Base-by-base conservation (phyloP, 2,888 invertebrate species). In the Patella pellucida region DNA sequence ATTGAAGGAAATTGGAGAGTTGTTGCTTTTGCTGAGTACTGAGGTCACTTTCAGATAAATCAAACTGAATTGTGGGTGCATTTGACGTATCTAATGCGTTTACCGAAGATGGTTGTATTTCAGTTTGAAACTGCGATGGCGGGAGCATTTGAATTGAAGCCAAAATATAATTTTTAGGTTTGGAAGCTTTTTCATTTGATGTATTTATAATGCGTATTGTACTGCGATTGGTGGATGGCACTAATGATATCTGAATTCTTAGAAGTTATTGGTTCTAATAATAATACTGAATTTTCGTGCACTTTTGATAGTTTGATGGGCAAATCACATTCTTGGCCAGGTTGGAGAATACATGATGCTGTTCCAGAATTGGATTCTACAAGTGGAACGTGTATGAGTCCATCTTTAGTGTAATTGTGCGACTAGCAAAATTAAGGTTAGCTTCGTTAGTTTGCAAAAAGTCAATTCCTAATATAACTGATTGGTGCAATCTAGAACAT, bases 171-270 rank as follows among this genome's bases (percentile, higher is more conserved):
- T 76, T 72, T 31, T 54, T 56, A 16, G 71, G 73, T 27, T 79
- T 68, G 52, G 68, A 71, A 41, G 78, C 69, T 41, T 75, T 52
- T 14, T n/a, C 41, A 67, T 75, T 56, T 51, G 68, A 77, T 23
- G 79, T 78, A 31, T 79, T 79, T 56, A 79, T 67, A 5, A 81
- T 23, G n/a, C 76, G n/a, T n/a, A n/a, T n/a, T n/a, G n/a, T n/a
- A 41, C 11, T 31, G 27, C n/a, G n/a, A n/a, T n/a, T n/a, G 14
- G n/a, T 68, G 7, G 12, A 2, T 4, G 52, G 14, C 3, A 3
- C 27, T 27, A 27, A 27, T 67, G 41, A 68, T 69, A 3, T 72
- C 12, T 31, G 67, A 51, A n/a, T 72, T 52, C 3, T 50, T 31
- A 15, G 62, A 72, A 15, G 69, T 27, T n/a, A 27, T 27, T 27